Conservation (phyloP, 2,888 invertebrate species). For the Eustalomyia histrio region DNA sequence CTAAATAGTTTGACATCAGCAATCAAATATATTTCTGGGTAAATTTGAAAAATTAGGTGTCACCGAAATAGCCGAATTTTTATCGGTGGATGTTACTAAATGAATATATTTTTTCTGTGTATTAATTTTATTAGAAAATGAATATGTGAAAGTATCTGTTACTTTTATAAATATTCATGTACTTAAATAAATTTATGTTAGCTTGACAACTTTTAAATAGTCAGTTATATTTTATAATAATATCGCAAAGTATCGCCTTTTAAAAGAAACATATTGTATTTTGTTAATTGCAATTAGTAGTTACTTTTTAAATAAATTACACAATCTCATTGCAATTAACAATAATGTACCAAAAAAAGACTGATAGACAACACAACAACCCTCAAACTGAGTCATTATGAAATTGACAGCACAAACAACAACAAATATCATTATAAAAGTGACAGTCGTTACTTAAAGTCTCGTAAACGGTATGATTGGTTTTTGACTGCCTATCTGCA, state of each 20-base stretch:
- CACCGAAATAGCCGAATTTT: too few relatives aligned
- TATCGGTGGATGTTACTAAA: too few relatives aligned
- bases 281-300: slow-evolving; percentile 16
- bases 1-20: too few relatives aligned
- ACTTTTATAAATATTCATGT: too few relatives aligned
- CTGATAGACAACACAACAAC: neutral
- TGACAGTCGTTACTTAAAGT: neutral
- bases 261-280: neutral
- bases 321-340: slow-evolving; percentile 43
- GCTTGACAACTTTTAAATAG: too few relatives aligned
- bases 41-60: too few relatives aligned
- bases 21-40: too few relatives aligned
- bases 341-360: slow-evolving; percentile 22
- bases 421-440: neutral
- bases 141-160: too few relatives aligned
- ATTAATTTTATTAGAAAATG: neutral
- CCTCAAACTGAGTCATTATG: slow-evolving; percentile 5
- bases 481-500: neutral
- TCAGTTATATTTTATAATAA: too few relatives aligned
- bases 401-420: neutral
- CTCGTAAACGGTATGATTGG: neutral
- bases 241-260: too few relatives aligned
- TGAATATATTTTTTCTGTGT: too few relatives aligned
- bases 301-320: slow-evolving; percentile 26
- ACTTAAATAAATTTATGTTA: too few relatives aligned